phyloP scores from a whole-genome alignment of 2,888 invertebrate species.

The Diarsia rubi region DNA sequence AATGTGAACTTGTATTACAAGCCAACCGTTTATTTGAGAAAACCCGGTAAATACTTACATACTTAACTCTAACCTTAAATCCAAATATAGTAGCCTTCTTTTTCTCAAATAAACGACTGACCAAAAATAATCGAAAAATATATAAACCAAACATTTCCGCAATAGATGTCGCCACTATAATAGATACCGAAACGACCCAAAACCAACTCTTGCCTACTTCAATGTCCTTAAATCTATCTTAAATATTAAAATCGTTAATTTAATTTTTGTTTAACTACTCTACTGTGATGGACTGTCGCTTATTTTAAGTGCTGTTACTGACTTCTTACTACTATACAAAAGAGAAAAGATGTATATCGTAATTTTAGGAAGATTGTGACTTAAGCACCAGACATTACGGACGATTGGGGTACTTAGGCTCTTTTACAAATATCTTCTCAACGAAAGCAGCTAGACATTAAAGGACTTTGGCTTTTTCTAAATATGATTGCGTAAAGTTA shows the following conservation, averaged over 20 bases:
- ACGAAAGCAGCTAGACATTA: constrained; percentile 71
- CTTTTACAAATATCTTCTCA: constrained; percentile 58
- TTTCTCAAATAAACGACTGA: constrained; percentile 30
- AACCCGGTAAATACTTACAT: neutral
- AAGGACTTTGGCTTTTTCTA: constrained; percentile 78
- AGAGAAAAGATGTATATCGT: constrained; percentile 64
- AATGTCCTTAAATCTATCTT: constrained; percentile 67
- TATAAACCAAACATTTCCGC: constrained; percentile 56
- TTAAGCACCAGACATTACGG: constrained; percentile 74
- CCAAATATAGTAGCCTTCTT: constrained; percentile 17
- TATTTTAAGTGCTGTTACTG: constrained; percentile 73
- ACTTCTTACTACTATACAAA: constrained; percentile 68
- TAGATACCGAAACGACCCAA: constrained; percentile 62
- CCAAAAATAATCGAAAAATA: constrained; percentile 29
- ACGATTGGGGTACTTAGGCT: constrained; percentile 65
- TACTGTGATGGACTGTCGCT: constrained; percentile 82
- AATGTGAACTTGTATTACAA: constrained; percentile 44
- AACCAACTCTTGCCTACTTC: constrained; percentile 59
- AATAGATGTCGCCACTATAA: constrained; percentile 67
- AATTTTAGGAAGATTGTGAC: constrained; percentile 72
- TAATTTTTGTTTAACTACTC: constrained; percentile 73
- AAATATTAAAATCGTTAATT: constrained; percentile 68
- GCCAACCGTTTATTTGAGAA: constrained; percentile 33
- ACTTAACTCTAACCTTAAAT: constrained; percentile 2
- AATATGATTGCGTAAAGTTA: constrained; percentile 69